These are phyloP conservation scores for Diploscapter pachys DNA, from an alignment of 1,140 invertebrate genomes.

Conservation along the genomic window DNA sequence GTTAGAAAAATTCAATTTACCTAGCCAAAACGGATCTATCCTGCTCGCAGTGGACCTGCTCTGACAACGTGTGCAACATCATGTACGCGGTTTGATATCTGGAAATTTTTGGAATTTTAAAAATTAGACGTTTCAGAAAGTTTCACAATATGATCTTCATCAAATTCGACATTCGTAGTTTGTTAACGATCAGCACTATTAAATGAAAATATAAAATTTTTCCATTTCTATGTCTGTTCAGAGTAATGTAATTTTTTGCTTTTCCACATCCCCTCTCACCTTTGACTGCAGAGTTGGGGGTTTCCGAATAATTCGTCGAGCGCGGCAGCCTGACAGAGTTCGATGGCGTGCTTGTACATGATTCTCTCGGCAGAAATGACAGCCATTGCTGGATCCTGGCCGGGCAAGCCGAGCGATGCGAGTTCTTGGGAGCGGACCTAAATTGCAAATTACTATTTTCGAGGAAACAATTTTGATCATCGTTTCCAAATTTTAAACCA, in stretches of 20 bases:
- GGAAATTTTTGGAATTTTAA: not conserved
- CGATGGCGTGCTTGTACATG: slow-evolving; percentile 57
- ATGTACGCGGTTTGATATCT: slow-evolving; percentile 96
- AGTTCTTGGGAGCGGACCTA: slow-evolving; percentile 57
- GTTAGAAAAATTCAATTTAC: not conserved
- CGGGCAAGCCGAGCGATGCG: slow-evolving; percentile 54
- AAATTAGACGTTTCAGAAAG: too few species aligned
- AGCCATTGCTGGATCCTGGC: slow-evolving; percentile 47
- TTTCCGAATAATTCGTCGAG: slow-evolving; percentile 94
- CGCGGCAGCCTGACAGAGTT: slow-evolving; percentile 91
- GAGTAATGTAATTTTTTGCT: not conserved
- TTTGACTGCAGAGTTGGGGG: slow-evolving; percentile 79
- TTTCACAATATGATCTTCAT: too few species aligned
- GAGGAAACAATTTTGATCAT: not conserved
- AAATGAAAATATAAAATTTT: not conserved
- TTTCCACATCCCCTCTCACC: not conserved
- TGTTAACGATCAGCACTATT: not conserved
- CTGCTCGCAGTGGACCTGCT: slow-evolving; percentile 67
- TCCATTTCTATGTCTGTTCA: not conserved
- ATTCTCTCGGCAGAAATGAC: slow-evolving; percentile 56
- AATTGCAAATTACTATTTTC: slow-evolving; percentile 19
- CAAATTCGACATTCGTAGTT: too few species aligned
- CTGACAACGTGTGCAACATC: slow-evolving; percentile 87
- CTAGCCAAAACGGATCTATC: slow-evolving; percentile 46
- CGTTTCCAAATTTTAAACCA: too few species aligned